Conservation (phyloP, 2,888 invertebrate genomes). For the Synanthedon myopaeformis region DNA sequence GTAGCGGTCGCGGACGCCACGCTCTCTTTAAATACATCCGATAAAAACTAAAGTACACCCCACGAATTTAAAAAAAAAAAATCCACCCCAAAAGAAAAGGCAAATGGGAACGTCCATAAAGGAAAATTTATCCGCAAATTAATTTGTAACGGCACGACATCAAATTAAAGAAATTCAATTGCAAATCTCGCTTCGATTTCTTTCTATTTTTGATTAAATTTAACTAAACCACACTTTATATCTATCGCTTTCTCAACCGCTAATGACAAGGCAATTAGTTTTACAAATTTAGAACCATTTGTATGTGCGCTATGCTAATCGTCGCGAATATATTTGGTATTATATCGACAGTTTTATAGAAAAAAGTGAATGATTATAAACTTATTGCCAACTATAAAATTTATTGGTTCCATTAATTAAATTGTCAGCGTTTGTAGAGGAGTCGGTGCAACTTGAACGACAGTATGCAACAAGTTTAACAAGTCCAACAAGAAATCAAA, state of each 20-base stretch:
- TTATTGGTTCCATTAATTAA: conserved; percentile 2
- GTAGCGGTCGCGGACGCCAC: conserved; percentile 19
- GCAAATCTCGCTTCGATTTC: background rate
- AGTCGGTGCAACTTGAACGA: conserved; percentile 1
- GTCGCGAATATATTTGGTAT: conserved; percentile 3
- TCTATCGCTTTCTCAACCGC: background rate
- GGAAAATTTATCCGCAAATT: conserved; percentile 68
- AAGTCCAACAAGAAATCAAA: no score
- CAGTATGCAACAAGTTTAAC: no score
- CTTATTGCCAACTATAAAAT: background rate
- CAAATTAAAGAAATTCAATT: conserved; percentile 33
- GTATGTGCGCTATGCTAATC: conserved; percentile 3
- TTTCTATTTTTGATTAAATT: background rate
- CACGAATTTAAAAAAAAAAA: conserved; percentile 28
- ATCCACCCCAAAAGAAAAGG: conserved; percentile 36
- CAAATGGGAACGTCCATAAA: conserved; percentile 55
- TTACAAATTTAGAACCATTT: background rate
- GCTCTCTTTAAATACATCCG: conserved; percentile 61
- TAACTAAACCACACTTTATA: background rate
- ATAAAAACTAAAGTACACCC: conserved; percentile 65
- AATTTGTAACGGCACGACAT: conserved; percentile 53
- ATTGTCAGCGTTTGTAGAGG: conserved; percentile 2
- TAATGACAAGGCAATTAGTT: background rate
- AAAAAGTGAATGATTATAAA: conserved; percentile 5
- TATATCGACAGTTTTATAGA: conserved; percentile 3